phyloP scores from a whole-genome alignment of 2,113 vertebrate genomes.

The Hyperopisus bebe region DNA sequence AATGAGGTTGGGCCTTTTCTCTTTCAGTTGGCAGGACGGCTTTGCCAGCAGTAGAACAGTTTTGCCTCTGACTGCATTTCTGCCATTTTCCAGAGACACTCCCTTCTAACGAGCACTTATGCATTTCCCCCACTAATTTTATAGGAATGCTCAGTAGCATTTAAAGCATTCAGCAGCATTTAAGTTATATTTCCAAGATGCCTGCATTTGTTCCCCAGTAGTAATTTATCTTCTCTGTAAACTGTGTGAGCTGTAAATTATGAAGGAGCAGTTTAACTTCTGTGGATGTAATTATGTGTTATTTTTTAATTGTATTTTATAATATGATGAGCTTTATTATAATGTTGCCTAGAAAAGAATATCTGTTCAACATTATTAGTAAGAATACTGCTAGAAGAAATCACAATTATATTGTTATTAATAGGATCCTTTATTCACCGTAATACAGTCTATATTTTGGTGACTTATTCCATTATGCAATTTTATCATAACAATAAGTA shows the following conservation, averaged over 20 bases:
- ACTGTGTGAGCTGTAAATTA: background rate
- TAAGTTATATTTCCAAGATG: background rate
- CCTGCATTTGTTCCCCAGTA: background rate
- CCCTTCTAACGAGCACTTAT: slow-evolving; percentile 2
- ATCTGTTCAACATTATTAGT: background rate
- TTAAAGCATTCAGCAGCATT: background rate
- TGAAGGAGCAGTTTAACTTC: background rate
- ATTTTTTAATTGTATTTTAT: background rate
- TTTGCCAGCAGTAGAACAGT: background rate
- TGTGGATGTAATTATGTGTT: background rate
- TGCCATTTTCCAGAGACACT: background rate
- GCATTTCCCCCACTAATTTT: background rate
- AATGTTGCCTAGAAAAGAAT: background rate
- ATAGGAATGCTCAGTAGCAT: background rate
- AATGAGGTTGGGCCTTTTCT: background rate
- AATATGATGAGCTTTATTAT: background rate
- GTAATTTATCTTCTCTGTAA: background rate
- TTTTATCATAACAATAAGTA: background rate
- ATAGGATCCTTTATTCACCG: background rate
- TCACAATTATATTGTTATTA: background rate
- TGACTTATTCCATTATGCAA: background rate
- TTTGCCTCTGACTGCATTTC: background rate
- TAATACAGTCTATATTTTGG: background rate
- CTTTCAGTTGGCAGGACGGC: background rate
- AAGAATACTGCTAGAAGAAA: background rate